These are phyloP conservation scores for Pogonocichla stellata DNA, from an alignment of 2,113 vertebrate genomes.

Conservation along the genomic window DNA sequence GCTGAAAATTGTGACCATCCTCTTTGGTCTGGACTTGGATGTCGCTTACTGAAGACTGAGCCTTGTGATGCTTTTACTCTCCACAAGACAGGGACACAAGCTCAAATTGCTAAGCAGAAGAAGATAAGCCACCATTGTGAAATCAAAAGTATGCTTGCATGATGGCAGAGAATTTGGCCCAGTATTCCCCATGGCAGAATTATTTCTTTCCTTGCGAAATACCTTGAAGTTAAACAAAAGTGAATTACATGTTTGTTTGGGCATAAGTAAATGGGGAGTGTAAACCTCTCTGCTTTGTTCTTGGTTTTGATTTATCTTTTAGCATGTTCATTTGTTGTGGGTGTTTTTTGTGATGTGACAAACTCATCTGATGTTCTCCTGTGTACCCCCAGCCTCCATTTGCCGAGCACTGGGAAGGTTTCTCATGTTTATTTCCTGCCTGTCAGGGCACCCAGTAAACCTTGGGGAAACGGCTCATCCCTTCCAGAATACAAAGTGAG, in stretches of 20 bases:
- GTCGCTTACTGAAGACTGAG: not conserved
- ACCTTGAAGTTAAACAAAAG: not conserved
- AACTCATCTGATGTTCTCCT: not conserved
- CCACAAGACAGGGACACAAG: not conserved
- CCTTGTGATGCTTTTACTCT: not conserved
- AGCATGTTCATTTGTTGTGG: not conserved
- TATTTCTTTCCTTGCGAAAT: not conserved
- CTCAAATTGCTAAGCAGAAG: not conserved
- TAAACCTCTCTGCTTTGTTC: not conserved
- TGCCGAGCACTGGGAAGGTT: not conserved
- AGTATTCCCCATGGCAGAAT: not conserved
- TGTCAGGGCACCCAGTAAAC: slow-evolving; percentile 6
- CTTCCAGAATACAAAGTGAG: slow-evolving; percentile 50
- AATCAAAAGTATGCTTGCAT: not conserved
- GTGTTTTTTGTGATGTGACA: not conserved
- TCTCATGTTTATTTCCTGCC: slow-evolving; percentile 24
- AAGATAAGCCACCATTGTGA: not conserved
- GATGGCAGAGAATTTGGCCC: not conserved
- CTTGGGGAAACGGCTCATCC: not conserved
- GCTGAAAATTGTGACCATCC: not conserved
- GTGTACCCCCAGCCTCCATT: not conserved
- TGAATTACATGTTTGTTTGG: not conserved
- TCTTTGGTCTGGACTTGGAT: not conserved
- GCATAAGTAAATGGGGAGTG: not conserved
- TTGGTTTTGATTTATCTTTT: not conserved